Percentiles rank a stretch among this genome's conserved stretches.
Evolutionary conservation across 2,797 vertebrate species (phyloP).

Genomic region (Anas acuta): DNA sequence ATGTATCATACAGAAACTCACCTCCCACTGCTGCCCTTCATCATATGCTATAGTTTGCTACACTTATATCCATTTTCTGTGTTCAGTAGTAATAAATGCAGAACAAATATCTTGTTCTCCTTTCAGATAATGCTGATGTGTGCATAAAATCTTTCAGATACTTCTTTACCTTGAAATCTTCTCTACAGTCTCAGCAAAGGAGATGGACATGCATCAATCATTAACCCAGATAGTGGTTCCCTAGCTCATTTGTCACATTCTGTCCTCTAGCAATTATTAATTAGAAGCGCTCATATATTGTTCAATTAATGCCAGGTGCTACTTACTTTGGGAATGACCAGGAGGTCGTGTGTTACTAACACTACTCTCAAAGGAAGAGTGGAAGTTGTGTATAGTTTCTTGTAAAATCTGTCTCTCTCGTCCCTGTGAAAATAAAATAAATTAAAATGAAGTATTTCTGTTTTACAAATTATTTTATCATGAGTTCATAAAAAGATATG

Average conservation of each 20-base stretch:
- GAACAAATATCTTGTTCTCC: neutral
- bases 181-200: neutral
- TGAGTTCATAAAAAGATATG: neutral
- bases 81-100: neutral
- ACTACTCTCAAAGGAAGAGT: slow-evolving; percentile 97
- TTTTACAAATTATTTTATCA: neutral
- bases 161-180: neutral
- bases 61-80: neutral
- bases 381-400: slow-evolving; percentile 98
- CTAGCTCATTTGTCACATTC: neutral
- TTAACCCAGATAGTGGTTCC: neutral
- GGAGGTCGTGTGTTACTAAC: slow-evolving; percentile 91
- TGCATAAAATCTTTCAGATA: neutral
- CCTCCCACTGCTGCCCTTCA: neutral
- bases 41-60: neutral
- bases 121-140: neutral
- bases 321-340: slow-evolving; percentile 87
- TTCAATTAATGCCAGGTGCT: neutral
- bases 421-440: slow-evolving; percentile 81
- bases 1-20: neutral
- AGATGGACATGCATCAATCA: neutral
- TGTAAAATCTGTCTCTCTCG: slow-evolving; percentile 96
- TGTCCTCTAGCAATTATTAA: neutral
- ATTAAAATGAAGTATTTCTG: neutral
- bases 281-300: neutral